Percentiles rank a stretch among this genome's conserved stretches.
phyloP scores from a whole-genome alignment of 2,888 invertebrate species.

The Melikaiella ostensackeni region DNA sequence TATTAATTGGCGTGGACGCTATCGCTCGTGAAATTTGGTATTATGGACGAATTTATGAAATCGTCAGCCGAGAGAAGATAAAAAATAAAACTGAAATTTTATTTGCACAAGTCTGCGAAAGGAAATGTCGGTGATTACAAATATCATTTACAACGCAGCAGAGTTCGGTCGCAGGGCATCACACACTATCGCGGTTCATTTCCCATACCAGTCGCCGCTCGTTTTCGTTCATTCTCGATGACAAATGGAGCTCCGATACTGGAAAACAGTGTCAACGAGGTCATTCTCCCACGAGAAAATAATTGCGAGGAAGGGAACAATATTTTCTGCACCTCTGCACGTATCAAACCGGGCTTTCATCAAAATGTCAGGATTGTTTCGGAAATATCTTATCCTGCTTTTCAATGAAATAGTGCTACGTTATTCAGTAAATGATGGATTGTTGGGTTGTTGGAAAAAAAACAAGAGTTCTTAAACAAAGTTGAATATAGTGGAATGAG shows the following conservation, averaged over 20 bases:
- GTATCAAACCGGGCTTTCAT: conserved; percentile 5
- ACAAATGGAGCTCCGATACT: conserved; percentile 32
- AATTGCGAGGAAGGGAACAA: conserved; percentile 36
- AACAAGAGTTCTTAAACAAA: too few relatives aligned
- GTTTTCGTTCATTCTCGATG: conserved; percentile 21
- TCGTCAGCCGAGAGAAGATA: not conserved
- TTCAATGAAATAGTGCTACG: not conserved
- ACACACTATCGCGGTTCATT: conserved; percentile 1
- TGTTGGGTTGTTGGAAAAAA: not conserved
- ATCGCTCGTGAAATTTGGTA: conserved; percentile 47
- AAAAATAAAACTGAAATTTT: not conserved
- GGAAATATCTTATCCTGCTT: conserved; percentile 2
- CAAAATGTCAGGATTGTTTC: conserved; percentile 1
- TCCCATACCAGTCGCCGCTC: conserved; percentile 5
- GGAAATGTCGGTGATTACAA: not conserved
- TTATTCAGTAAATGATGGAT: not conserved
- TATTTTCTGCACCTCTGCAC: conserved; percentile 26
- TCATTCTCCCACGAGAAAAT: conserved; percentile 37
- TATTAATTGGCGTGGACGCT: conserved; percentile 55
- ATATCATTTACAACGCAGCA: conserved; percentile 8
- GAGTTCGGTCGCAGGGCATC: not conserved
- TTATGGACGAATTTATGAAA: not conserved
- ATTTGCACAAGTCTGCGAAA: not conserved
- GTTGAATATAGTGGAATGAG: too few relatives aligned
- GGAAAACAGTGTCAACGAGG: conserved; percentile 38